A percentile compares a stretch with the other conserved stretches of the same genome.
Conservation (phyloP, 2,113 vertebrate genomes). For the Oceanodroma tethys region DNA sequence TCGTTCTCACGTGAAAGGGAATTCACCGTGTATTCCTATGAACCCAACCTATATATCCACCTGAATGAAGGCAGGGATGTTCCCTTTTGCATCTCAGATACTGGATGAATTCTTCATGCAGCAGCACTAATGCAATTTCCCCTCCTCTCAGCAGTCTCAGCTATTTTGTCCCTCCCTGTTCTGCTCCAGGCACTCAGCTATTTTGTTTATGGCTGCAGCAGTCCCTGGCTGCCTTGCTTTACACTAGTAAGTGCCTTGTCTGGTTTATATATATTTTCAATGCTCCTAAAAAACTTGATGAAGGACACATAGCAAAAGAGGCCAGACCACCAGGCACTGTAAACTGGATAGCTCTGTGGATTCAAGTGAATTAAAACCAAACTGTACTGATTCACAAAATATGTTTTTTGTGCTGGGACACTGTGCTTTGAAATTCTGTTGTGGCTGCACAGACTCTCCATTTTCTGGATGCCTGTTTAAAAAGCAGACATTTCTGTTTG, state of each 20-base stretch:
- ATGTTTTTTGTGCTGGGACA: neutral
- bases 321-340: neutral
- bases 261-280: neutral
- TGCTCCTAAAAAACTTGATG: neutral
- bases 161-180: neutral
- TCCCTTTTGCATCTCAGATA: neutral
- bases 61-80: neutral
- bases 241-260: neutral
- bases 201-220: neutral
- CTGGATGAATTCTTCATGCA: neutral
- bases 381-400: constrained; percentile 4
- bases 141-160: neutral
- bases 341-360: constrained; percentile 1
- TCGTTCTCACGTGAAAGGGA: neutral
- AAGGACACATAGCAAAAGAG: constrained; percentile 22
- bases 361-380: constrained; percentile 7
- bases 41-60: neutral
- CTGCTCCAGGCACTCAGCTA: neutral
- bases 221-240: neutral
- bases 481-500: constrained; percentile 3
- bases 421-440: neutral
- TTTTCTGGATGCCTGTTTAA: neutral
- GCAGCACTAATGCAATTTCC: neutral
- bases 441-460: neutral
- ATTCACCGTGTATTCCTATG: neutral